A percentile compares a stretch with the other conserved stretches of the same genome.
Evolutionary conservation across 2,113 vertebrate genomes (phyloP).

Genomic region (Rhabdomys dilectus): DNA sequence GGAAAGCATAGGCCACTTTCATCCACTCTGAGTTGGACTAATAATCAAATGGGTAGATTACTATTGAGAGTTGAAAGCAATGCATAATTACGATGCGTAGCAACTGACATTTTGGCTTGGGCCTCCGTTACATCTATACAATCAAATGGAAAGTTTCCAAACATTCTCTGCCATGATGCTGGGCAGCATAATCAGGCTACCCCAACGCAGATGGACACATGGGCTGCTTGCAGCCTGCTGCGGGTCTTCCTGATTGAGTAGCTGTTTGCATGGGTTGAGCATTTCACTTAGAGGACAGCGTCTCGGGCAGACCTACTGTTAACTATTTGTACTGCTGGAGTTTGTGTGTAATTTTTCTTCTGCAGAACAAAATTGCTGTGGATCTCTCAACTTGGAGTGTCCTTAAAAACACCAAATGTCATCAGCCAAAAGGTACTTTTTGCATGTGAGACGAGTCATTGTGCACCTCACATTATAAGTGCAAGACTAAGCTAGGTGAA

Average conservation of each 20-base stretch:
- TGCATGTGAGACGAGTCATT: neutral
- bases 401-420: neutral
- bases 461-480: conserved; percentile 14
- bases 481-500: neutral
- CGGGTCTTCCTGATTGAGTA: neutral
- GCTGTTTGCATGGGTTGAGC: neutral
- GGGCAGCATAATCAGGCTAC: neutral
- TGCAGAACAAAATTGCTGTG: neutral
- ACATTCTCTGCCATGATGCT: neutral
- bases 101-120: neutral
- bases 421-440: conserved; percentile 22
- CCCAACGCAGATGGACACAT: too few species aligned
- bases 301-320: neutral
- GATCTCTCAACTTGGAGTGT: conserved; percentile 13
- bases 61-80: neutral
- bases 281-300: neutral
- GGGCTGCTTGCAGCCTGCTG: neutral
- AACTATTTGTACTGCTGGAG: neutral
- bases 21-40: conserved; percentile 10
- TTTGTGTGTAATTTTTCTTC: conserved; percentile 11
- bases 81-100: neutral
- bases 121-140: neutral
- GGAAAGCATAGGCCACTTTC: neutral
- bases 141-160: neutral
- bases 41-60: neutral